phyloP scores from a whole-genome alignment of 2,797 vertebrate species.

The Tamandua tetradactyla region DNA sequence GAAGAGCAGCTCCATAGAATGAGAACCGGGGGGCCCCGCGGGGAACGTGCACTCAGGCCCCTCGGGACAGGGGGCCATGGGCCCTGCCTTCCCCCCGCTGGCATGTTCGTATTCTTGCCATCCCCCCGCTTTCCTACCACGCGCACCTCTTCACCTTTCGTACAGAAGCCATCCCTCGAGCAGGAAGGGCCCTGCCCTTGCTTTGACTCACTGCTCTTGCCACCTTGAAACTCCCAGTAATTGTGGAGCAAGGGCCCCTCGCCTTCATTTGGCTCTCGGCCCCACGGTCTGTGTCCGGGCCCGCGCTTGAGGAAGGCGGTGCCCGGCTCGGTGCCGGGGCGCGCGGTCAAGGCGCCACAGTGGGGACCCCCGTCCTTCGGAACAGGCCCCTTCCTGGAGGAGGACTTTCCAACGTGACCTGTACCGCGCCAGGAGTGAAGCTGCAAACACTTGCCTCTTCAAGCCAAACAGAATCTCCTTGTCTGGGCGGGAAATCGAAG shows the following conservation, averaged over 20 bases:
- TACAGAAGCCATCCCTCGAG: not conserved
- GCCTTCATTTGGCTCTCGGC: rapidly evolving
- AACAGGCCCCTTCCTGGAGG: not conserved
- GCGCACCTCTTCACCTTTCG: not conserved
- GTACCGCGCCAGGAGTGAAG: not conserved
- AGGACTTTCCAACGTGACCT: constrained; percentile 4
- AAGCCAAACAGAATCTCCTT: constrained; percentile 80
- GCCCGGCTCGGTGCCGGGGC: rapidly evolving
- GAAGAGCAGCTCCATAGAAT: not conserved
- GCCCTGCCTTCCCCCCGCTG: not conserved
- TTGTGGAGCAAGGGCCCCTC: too few relatives aligned
- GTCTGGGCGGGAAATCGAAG: constrained; percentile 51
- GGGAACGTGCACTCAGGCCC: too few relatives aligned
- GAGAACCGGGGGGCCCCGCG: not conserved
- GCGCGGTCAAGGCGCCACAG: not conserved
- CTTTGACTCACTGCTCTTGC: not conserved
- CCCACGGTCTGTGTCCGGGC: rapidly evolving
- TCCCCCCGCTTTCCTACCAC: not conserved
- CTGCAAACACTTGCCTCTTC: constrained; percentile 65
- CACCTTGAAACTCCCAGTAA: rapidly evolving
- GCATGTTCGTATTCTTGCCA: not conserved
- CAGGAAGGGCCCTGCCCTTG: rapidly evolving
- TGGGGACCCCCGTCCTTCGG: not conserved
- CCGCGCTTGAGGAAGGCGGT: not conserved
- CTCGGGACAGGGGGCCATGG: rapidly evolving